Evolutionary conservation across 2,888 invertebrate species (phyloP).

Genomic region (Steinernema carpocapsae): DNA sequence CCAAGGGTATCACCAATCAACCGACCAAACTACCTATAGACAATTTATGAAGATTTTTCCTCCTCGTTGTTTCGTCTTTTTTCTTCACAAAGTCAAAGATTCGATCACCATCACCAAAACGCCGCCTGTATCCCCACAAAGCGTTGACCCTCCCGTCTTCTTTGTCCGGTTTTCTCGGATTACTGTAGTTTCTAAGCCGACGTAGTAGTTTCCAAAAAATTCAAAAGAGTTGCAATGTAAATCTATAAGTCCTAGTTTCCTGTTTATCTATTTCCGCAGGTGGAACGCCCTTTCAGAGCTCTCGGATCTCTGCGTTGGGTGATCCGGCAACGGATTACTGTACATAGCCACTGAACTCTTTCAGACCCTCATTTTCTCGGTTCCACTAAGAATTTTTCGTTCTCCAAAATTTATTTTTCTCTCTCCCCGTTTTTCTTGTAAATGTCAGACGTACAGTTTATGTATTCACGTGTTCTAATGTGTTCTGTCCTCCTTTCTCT

Average conservation of each 20-base stretch:
- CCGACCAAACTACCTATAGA: neutral
- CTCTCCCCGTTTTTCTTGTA: too few species aligned
- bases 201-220: neutral
- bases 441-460: neutral
- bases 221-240: neutral
- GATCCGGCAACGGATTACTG: neutral
- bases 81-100: neutral
- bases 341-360: slow-evolving; percentile 12
- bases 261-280: too few species aligned
- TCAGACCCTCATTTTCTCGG: slow-evolving; percentile 9
- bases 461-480: too few species aligned
- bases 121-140: neutral
- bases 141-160: neutral
- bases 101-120: neutral
- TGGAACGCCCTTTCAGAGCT: too few species aligned
- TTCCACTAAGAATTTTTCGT: too few species aligned
- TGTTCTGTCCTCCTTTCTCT: too few species aligned
- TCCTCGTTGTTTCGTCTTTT: neutral
- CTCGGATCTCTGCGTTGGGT: too few species aligned
- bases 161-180: neutral
- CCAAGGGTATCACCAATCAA: neutral
- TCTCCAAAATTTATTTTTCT: too few species aligned
- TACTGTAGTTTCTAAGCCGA: neutral
- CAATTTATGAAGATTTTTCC: neutral
- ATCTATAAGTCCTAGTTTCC: neutral